These are phyloP conservation scores for Arnoldichthys spilopterus DNA, from an alignment of 2,797 vertebrate species.

Conservation along the genomic window DNA sequence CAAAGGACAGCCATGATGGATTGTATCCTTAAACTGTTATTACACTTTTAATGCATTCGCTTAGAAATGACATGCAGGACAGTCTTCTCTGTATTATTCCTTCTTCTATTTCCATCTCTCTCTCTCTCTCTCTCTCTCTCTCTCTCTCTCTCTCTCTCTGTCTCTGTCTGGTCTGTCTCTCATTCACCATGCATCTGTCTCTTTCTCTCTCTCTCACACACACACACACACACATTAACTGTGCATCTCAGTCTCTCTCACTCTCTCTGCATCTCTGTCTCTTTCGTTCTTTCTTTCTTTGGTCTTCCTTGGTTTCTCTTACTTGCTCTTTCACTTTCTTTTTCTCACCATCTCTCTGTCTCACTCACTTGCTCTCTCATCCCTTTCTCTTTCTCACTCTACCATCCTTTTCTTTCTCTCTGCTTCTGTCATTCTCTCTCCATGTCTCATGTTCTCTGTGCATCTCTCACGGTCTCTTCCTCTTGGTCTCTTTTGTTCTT, in stretches of 20 bases:
- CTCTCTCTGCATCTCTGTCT: not conserved
- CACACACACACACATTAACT: not conserved
- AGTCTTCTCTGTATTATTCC: constrained; percentile 23
- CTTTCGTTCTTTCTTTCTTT: not conserved
- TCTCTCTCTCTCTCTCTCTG: not conserved
- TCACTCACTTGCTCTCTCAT: not conserved
- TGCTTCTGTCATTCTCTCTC: not conserved
- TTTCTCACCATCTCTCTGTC: not conserved
- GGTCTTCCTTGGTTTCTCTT: not conserved
- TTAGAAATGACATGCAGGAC: constrained; percentile 54
- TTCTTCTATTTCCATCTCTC: constrained; percentile 27
- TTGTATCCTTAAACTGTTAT: constrained; percentile 95
- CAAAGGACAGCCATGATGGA: constrained; percentile 92
- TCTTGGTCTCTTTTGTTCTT: constrained; percentile 3
- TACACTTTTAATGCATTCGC: constrained; percentile 60
- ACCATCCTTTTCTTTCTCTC: not conserved
- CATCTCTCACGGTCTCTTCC: not conserved
- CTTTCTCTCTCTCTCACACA: not conserved
- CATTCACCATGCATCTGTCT: not conserved
- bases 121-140: constrained; percentile 6
- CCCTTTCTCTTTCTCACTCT: constrained; percentile 3
- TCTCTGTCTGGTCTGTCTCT: not conserved
- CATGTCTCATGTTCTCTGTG: not conserved
- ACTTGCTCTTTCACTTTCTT: too few relatives aligned
- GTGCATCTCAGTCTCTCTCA: too few relatives aligned